phyloP scores from a whole-genome alignment of 2,113 vertebrate species.

The Puntigrus tetrazona region DNA sequence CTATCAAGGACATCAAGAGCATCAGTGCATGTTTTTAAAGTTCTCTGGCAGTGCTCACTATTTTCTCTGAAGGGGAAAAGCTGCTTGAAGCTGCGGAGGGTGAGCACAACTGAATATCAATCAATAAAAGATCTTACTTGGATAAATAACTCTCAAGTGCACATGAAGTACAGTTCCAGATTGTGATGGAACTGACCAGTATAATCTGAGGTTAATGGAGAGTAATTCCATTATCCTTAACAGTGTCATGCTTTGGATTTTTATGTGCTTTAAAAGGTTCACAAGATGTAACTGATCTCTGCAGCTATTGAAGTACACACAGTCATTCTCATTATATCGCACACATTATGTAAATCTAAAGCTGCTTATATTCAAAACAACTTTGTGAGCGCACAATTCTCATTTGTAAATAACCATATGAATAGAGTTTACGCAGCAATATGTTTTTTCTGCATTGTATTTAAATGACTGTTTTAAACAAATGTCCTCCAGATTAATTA shows the following conservation, averaged over 20 bases:
- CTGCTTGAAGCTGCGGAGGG: constrained; percentile 17
- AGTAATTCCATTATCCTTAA: constrained; percentile 16
- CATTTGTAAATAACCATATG: constrained; percentile 1
- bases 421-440: constrained; percentile 1
- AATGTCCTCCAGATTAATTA: background rate
- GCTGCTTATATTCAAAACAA: background rate
- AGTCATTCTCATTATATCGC: background rate
- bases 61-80: constrained; percentile 28
- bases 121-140: constrained; percentile 40
- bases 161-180: constrained; percentile 35
- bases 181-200: constrained; percentile 11
- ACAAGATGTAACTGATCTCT: background rate
- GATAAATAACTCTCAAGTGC: constrained; percentile 34
- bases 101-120: constrained; percentile 26
- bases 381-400: background rate
- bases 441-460: constrained; percentile 7
- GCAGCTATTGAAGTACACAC: background rate
- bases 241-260: constrained; percentile 12
- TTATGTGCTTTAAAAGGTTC: background rate
- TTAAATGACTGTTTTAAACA: constrained; percentile 16
- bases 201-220: constrained; percentile 43
- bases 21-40: constrained; percentile 20
- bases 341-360: constrained; percentile 14
- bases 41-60: constrained; percentile 18
- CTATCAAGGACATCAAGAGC: constrained; percentile 18